A percentile compares a stretch with the other conserved stretches of the same genome.
Conservation (phyloP, 2,797 vertebrate genomes). For the Fistularia commersonii region DNA sequence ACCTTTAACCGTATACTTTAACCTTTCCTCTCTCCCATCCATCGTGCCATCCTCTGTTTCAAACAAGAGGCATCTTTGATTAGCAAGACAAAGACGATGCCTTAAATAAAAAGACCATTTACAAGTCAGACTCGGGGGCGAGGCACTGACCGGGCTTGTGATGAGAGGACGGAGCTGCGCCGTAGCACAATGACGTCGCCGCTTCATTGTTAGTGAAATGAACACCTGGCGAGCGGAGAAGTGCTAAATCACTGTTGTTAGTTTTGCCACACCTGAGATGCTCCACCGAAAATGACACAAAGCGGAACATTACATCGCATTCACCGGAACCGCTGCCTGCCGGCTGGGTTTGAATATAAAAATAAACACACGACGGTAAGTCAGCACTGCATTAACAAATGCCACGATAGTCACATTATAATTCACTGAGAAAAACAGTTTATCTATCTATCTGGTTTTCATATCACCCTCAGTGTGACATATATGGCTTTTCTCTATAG, state of each 20-base stretch:
- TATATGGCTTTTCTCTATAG: too few relatives aligned
- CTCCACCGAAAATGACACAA: constrained; percentile 45
- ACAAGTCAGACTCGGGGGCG: constrained; percentile 69
- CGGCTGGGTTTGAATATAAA: neutral
- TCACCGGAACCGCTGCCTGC: constrained; percentile 23
- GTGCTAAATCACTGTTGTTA: constrained; percentile 66
- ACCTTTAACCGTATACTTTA: constrained; percentile 39
- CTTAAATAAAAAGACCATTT: constrained; percentile 84
- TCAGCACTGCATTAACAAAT: too few relatives aligned
- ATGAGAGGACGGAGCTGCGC: constrained; percentile 48
- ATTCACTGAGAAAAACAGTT: too few relatives aligned
- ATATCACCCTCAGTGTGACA: too few relatives aligned
- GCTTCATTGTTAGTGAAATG: constrained; percentile 81
- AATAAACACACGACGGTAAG: neutral
- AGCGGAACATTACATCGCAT: constrained; percentile 54
- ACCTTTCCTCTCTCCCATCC: constrained; percentile 51
- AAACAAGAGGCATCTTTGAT: constrained; percentile 76
- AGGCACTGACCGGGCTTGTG: constrained; percentile 47
- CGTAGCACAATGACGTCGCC: constrained; percentile 61
- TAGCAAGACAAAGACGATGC: constrained; percentile 70
- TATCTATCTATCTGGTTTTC: too few relatives aligned
- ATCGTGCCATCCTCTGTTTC: constrained; percentile 65
- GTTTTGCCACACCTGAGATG: constrained; percentile 58
- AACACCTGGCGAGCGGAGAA: constrained; percentile 77
- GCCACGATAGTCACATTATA: too few relatives aligned